These are phyloP conservation scores for Ctenicera cuprea DNA, from an alignment of 2,888 invertebrate genomes.

Conservation along the genomic window DNA sequence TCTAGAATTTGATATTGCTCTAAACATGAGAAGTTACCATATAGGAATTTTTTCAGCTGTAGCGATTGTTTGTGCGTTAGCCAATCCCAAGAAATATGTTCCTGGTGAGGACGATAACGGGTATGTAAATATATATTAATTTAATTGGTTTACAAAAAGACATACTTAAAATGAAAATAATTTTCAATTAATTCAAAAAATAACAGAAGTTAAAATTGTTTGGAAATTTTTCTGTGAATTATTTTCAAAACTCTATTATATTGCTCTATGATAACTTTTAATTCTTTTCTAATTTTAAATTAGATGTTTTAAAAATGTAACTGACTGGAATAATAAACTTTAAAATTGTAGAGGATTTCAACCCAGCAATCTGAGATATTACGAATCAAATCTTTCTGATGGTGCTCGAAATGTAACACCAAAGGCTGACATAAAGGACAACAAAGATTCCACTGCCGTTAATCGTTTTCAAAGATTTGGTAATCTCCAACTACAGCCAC, in stretches of 20 bases:
- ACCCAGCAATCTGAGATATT: conserved; percentile 71
- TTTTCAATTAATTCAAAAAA: no score
- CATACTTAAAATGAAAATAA: no score
- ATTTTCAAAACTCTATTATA: no score
- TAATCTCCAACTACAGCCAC: conserved; percentile 56
- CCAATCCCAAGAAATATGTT: conserved; percentile 66
- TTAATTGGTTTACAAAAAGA: conserved; percentile 34
- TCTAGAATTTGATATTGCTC: background rate
- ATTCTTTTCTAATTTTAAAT: background rate
- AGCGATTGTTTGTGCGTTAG: conserved; percentile 50
- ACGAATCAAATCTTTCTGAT: conserved; percentile 64
- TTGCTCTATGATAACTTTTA: no score
- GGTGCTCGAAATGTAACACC: conserved; percentile 50
- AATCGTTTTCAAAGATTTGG: conserved; percentile 76
- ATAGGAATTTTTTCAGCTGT: conserved; percentile 10
- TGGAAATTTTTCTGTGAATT: no score
- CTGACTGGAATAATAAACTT: no score
- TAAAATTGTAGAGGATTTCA: conserved; percentile 67
- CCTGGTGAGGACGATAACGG: conserved; percentile 61
- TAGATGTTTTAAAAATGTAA: background rate
- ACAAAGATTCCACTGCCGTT: conserved; percentile 57
- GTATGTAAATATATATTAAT: conserved; percentile 56
- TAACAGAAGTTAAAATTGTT: no score
- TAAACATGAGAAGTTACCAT: conserved; percentile 54
- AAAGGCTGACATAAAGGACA: conserved; percentile 58